Percentiles rank a stretch among this genome's conserved stretches.
Conservation (phyloP, 2,113 vertebrate genomes). For the Otocyon megalotis region DNA sequence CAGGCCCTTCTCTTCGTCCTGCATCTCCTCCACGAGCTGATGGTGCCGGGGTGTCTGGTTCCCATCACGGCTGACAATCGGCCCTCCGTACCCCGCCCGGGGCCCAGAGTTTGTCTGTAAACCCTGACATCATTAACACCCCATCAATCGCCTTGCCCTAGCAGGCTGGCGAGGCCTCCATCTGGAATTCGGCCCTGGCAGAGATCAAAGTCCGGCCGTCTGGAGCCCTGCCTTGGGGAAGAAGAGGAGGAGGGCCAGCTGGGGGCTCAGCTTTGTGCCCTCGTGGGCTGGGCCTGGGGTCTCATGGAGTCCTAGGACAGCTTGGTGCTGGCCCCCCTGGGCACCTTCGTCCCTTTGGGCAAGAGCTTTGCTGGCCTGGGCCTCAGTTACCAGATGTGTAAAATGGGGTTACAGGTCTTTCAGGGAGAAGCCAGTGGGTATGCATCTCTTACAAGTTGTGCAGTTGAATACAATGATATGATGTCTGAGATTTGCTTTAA, state of each 20-base stretch:
- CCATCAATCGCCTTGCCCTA: slow-evolving; percentile 74
- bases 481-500: not conserved
- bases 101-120: slow-evolving; percentile 65
- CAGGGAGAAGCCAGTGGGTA: not conserved
- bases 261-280: not conserved
- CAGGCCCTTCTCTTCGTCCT: not conserved
- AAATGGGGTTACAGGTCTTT: not conserved
- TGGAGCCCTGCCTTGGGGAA: not conserved
- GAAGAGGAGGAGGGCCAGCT: not conserved
- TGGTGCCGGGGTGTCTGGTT: not conserved
- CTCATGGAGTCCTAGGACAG: accelerated
- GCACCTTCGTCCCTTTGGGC: too few relatives aligned
- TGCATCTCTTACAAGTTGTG: not conserved
- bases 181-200: slow-evolving; percentile 81
- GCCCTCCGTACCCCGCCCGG: not conserved
- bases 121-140: slow-evolving; percentile 80
- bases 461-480: too few relatives aligned
- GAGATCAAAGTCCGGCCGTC: slow-evolving; percentile 67
- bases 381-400: not conserved
- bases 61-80: slow-evolving; percentile 11
- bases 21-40: not conserved
- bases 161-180: slow-evolving; percentile 25
- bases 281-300: not conserved
- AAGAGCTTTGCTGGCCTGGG: not conserved
- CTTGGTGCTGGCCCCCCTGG: not conserved